Evolutionary conservation across 2,888 invertebrate genomes (phyloP), one percentile per base, ranked within the genome.

Genomic region (Drosophila pseudotakahashii): DNA sequence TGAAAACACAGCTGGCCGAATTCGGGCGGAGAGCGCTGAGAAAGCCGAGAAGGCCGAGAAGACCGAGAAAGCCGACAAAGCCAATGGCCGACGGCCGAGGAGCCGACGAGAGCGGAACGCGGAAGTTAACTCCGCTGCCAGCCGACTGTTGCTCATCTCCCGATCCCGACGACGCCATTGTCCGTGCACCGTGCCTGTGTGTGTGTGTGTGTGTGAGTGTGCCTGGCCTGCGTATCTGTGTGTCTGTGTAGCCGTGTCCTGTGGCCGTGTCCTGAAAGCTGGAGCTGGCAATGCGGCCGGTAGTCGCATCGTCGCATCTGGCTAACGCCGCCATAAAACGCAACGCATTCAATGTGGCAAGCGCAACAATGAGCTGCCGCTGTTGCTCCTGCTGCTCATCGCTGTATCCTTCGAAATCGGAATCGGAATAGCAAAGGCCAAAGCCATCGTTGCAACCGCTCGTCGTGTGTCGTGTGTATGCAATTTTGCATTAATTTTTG

Each of bases 341-440:
- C 88, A 88, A 82, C 83, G 88, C 89, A 89, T 86, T 86, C 85
- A 86, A 89, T 86, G 89, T 88, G 89, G 85, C 82, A 89, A 89
- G 85, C 85, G 85, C 89, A 86, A 86, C 85, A 86, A 86, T 86
- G 85, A 86, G 78, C 78, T 88, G 70, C 76, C 69, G 78, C 78
- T 74, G 50, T 48, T 51, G 50, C 32, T 32, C 32, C 36, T 51
- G 50, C 36, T 47, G 50, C 36, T 50, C 62, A 62, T 42, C 57
- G 45, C 47, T 53, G 19, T 64, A 37, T 52, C 30, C 57, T 44
- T 42, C 42, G 50, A 14, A n/a, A 14, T 14, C n/a, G 45, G 10
- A 16, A 41, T 42, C 37, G 11, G 47, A 36, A 54, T 64, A 30
- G 30, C 30, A 30, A 30, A 30, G 7, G 30, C 30, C 30, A 30